Conservation (phyloP, 2,797 vertebrate species). For the Sternarchorhynchus goeldii region DNA sequence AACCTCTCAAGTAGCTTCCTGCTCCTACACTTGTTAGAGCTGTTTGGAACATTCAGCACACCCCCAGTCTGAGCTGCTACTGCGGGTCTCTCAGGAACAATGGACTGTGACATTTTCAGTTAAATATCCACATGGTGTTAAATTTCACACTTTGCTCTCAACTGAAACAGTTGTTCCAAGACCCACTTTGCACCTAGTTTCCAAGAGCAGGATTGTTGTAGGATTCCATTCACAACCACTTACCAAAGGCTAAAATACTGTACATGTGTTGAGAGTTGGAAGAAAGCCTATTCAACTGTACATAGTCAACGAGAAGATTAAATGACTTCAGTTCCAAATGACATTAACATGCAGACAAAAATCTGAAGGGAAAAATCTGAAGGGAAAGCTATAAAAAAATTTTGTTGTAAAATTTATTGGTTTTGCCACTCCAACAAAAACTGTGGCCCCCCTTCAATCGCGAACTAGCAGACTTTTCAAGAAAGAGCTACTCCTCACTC, state of each 20-base stretch:
- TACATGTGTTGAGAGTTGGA: background rate
- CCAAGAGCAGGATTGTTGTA: constrained; percentile 24
- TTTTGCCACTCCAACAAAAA: constrained; percentile 21
- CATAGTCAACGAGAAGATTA: background rate
- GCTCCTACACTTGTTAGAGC: constrained; percentile 27
- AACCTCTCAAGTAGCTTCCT: constrained; percentile 39
- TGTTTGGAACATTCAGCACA: constrained; percentile 27
- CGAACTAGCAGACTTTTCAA: constrained; percentile 8
- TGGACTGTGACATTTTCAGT: constrained; percentile 24
- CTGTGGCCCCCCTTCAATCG: constrained; percentile 6
- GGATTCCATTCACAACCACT: constrained; percentile 29
- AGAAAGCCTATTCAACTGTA: background rate
- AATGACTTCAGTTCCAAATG: constrained; percentile 2
- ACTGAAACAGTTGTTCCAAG: constrained; percentile 47
- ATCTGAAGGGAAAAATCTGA: background rate
- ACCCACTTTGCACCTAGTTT: constrained; percentile 33
- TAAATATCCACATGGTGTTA: constrained; percentile 25
- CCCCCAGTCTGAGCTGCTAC: constrained; percentile 14
- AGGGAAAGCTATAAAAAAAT: background rate
- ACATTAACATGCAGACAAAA: background rate
- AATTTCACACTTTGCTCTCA: constrained; percentile 41
- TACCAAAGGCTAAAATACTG: background rate
- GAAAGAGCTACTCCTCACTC: background rate
- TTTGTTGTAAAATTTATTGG: constrained; percentile 13
- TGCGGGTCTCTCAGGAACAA: constrained; percentile 14